phyloP scores from a whole-genome alignment of 2,113 vertebrate genomes.

The Phainopepla nitens region DNA sequence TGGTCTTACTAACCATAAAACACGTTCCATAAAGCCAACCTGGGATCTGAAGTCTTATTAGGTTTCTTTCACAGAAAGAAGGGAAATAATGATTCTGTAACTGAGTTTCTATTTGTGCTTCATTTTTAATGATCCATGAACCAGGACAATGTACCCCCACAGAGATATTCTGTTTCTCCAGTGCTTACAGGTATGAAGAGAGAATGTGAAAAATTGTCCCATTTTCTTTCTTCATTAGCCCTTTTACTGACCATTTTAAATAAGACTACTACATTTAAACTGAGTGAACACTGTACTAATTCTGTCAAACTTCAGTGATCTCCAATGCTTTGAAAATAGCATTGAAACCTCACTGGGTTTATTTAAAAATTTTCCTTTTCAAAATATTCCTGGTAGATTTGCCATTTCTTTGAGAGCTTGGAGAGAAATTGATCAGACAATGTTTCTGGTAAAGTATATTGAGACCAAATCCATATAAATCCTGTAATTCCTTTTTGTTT shows the following conservation, averaged over 20 bases:
- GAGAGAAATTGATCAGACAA: background rate
- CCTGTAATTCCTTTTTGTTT: background rate
- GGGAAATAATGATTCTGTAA: background rate
- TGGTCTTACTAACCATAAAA: background rate
- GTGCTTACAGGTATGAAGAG: background rate
- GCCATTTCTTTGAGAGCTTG: slow-evolving; percentile 11
- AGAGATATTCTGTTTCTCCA: background rate
- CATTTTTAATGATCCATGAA: background rate
- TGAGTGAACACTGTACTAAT: slow-evolving; percentile 48
- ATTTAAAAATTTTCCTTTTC: slow-evolving; percentile 42
- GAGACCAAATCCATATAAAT: slow-evolving; percentile 28
- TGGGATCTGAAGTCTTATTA: background rate
- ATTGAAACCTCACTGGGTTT: slow-evolving; percentile 5
- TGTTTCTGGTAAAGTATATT: background rate
- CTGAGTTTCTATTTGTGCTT: background rate
- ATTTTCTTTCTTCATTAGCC: background rate
- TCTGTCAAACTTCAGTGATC: slow-evolving; percentile 46
- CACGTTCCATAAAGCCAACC: background rate
- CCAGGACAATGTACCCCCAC: background rate
- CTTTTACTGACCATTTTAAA: slow-evolving; percentile 15
- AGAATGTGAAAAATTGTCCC: background rate
- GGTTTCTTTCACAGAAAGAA: background rate
- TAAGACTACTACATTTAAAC: slow-evolving; percentile 29
- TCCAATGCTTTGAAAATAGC: slow-evolving; percentile 40
- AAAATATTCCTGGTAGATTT: slow-evolving; percentile 25